These are phyloP conservation scores for Peucedramus taeniatus DNA, from an alignment of 2,113 vertebrate genomes.

Conservation along the genomic window DNA sequence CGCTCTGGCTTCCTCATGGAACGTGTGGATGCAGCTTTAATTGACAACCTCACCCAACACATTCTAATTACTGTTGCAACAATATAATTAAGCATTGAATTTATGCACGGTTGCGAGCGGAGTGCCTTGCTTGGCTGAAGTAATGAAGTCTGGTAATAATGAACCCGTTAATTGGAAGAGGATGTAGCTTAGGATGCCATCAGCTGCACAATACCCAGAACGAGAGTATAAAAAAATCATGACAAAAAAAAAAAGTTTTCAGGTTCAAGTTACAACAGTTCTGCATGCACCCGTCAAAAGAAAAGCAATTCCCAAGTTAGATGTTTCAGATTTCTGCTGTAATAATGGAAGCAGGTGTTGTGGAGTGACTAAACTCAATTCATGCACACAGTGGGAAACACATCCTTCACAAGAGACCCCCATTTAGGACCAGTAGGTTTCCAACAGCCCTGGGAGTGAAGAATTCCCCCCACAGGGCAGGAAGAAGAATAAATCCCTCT, in stretches of 20 bases:
- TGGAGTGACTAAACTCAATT: background rate
- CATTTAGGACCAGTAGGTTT: background rate
- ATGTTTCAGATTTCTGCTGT: background rate
- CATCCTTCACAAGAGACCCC: background rate
- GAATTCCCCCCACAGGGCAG: background rate
- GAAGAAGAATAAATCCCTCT: background rate
- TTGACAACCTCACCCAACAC: constrained; percentile 61
- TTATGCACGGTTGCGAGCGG: constrained; percentile 48
- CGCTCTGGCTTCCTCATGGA: background rate
- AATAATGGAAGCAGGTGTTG: background rate
- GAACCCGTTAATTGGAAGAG: constrained; percentile 62
- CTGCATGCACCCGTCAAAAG: background rate
- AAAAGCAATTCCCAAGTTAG: background rate
- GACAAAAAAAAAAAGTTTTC: background rate
- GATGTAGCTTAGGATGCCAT: constrained; percentile 37
- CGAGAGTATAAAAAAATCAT: background rate
- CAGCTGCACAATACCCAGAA: constrained; percentile 8
- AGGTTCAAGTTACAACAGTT: background rate
- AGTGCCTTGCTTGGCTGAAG: constrained; percentile 53
- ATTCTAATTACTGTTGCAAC: constrained; percentile 68
- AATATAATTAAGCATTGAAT: constrained; percentile 65
- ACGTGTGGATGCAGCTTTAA: constrained; percentile 56
- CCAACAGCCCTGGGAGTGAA: background rate
- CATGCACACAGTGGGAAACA: background rate
- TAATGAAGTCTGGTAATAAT: constrained; percentile 61